phyloP scores from a whole-genome alignment of 2,797 vertebrate genomes.

The Myripristis murdjan region DNA sequence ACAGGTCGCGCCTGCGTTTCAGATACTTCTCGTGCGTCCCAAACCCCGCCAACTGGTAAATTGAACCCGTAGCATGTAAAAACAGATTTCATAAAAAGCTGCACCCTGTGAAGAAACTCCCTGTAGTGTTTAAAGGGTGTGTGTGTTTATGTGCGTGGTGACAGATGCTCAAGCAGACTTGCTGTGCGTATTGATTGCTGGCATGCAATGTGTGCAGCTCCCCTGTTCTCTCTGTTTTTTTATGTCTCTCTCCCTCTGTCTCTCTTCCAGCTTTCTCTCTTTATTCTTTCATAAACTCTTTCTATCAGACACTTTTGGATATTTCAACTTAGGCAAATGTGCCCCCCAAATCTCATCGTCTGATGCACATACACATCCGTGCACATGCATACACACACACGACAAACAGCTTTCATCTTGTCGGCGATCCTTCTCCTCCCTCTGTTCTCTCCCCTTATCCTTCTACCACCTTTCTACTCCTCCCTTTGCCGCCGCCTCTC shows the following conservation, averaged over 20 bases:
- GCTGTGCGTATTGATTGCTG: conserved; percentile 61
- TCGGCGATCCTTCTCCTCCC: conserved; percentile 41
- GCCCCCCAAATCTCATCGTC: conserved; percentile 36
- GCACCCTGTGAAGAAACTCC: conserved; percentile 45
- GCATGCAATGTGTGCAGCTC: conserved; percentile 27
- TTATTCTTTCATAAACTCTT: conserved; percentile 31
- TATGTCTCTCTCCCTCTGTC: no score
- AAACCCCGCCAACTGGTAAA: conserved; percentile 61
- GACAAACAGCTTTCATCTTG: conserved; percentile 54
- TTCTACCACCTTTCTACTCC: conserved; percentile 22
- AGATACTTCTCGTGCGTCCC: conserved; percentile 49
- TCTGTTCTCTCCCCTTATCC: conserved; percentile 35
- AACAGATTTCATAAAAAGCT: conserved; percentile 64
- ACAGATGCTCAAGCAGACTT: conserved; percentile 65
- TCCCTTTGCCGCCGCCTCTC: conserved; percentile 15
- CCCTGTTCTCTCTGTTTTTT: conserved; percentile 13
- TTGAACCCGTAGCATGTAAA: conserved; percentile 64
- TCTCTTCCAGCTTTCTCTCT: conserved; percentile 15
- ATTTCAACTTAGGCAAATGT: conserved; percentile 45
- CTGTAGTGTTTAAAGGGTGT: conserved; percentile 46
- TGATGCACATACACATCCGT: conserved; percentile 7
- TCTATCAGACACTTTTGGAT: conserved; percentile 32
- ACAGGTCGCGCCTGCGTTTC: conserved; percentile 14
- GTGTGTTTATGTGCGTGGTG: conserved; percentile 21
- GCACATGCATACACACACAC: not conserved